Conservation (phyloP, 2,113 vertebrate species). For the Ochotona curzoniae region DNA sequence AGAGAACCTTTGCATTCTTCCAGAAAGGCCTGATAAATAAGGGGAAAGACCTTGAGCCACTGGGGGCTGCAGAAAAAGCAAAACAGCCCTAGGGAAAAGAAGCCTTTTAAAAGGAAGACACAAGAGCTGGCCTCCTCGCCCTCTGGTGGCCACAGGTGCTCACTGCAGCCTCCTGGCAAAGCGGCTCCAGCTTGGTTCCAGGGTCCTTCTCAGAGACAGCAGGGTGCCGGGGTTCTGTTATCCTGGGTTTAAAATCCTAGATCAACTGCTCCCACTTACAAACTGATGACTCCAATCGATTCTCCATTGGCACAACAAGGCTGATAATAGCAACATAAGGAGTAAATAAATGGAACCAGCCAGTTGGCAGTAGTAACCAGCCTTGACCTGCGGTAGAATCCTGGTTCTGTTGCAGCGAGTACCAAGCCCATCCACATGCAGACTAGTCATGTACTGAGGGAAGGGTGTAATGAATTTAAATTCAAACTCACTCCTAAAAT, state of each 20-base stretch:
- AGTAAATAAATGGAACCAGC: background rate
- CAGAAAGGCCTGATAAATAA: background rate
- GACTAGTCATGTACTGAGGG: background rate
- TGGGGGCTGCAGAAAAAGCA: background rate
- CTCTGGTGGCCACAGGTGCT: conserved; percentile 55
- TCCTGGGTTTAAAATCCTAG: background rate
- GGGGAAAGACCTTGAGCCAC: background rate
- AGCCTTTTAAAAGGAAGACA: background rate
- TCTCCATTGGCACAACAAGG: background rate
- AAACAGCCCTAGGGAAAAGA: background rate
- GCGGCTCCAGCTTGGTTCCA: background rate
- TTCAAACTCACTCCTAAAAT: conserved; percentile 20
- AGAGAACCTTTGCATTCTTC: background rate
- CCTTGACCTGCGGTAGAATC: background rate
- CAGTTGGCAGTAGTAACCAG: background rate
- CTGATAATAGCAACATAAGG: background rate
- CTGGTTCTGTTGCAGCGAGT: background rate
- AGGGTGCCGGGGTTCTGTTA: background rate
- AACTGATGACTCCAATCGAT: background rate
- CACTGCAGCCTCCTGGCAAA: background rate
- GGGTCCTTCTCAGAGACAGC: background rate
- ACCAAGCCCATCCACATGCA: background rate
- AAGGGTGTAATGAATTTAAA: background rate
- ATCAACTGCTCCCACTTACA: background rate
- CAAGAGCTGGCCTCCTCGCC: conserved; percentile 18